These are phyloP conservation scores for Scortum barcoo DNA, from an alignment of 2,113 vertebrate genomes.

Conservation along the genomic window DNA sequence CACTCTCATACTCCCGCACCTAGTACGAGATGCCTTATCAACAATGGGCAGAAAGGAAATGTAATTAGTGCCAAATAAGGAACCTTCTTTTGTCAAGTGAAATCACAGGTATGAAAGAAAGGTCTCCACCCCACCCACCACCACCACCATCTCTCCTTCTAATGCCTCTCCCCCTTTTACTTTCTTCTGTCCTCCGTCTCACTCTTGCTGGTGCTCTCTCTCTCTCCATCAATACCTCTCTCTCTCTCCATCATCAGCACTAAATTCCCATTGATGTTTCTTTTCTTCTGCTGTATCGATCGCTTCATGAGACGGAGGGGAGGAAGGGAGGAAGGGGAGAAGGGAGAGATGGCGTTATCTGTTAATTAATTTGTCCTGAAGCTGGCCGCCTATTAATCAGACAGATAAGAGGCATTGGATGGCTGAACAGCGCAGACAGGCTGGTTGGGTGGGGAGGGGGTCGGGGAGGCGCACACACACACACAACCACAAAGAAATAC, in stretches of 20 bases:
- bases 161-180: conserved; percentile 58
- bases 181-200: conserved; percentile 68
- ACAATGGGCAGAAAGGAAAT: conserved; percentile 84
- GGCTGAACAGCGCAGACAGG: conserved; percentile 97
- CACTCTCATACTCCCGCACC: conserved; percentile 52
- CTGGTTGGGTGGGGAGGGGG: conserved; percentile 71
- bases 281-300: conserved; percentile 99
- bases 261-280: conserved; percentile 99
- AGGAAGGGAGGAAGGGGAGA: conserved; percentile 87
- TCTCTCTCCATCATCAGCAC: conserved; percentile 99
- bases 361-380: conserved; percentile 99
- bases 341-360: conserved; percentile 96
- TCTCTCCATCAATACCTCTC: conserved; percentile 83
- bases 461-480: conserved; percentile 1
- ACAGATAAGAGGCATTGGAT: conserved; percentile 99
- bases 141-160: conserved; percentile 45
- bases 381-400: conserved; percentile 99
- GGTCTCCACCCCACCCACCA: conserved; percentile 73
- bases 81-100: conserved; percentile 77
- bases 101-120: conserved; percentile 83
- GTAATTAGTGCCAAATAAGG: conserved; percentile 80
- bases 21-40: conserved; percentile 73
- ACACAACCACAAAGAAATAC: conserved; percentile 81
- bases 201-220: conserved; percentile 56
- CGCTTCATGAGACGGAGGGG: conserved; percentile 99